Conservation (phyloP, 2,113 vertebrate genomes). For the Dermatemys mawii region DNA sequence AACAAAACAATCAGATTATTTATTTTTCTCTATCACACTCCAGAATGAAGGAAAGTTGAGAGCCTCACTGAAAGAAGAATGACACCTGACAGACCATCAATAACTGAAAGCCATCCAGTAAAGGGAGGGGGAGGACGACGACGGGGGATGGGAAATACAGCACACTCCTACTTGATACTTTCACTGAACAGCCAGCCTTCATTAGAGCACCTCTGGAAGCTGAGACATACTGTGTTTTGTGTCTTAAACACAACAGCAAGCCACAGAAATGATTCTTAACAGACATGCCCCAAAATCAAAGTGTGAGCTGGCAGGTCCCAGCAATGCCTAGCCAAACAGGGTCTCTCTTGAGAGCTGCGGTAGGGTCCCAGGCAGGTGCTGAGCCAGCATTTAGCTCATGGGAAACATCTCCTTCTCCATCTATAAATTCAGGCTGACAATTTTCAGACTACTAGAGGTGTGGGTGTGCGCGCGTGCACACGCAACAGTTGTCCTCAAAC, state of each 20-base stretch:
- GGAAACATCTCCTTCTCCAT: background rate
- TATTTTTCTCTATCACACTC: background rate
- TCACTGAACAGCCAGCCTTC: background rate
- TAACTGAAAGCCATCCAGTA: background rate
- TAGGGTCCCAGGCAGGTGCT: background rate
- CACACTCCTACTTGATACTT: background rate
- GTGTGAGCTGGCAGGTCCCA: rapidly evolving
- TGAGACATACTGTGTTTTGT: background rate
- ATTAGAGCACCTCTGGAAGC: background rate
- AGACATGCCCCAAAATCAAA: background rate
- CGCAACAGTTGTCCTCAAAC: no score
- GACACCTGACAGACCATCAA: background rate
- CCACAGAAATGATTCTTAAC: background rate
- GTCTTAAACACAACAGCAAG: background rate
- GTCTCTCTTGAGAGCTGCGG: rapidly evolving
- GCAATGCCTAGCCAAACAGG: rapidly evolving
- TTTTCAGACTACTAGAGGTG: background rate
- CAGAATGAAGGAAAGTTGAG: background rate
- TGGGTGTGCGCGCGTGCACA: background rate
- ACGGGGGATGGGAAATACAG: background rate
- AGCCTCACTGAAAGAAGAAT: background rate
- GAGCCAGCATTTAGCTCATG: rapidly evolving
- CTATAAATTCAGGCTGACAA: background rate
- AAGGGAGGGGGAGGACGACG: background rate
- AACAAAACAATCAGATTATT: background rate